Base-by-base conservation (phyloP, 2,797 vertebrate genomes). In the Sciurus carolinensis region DNA sequence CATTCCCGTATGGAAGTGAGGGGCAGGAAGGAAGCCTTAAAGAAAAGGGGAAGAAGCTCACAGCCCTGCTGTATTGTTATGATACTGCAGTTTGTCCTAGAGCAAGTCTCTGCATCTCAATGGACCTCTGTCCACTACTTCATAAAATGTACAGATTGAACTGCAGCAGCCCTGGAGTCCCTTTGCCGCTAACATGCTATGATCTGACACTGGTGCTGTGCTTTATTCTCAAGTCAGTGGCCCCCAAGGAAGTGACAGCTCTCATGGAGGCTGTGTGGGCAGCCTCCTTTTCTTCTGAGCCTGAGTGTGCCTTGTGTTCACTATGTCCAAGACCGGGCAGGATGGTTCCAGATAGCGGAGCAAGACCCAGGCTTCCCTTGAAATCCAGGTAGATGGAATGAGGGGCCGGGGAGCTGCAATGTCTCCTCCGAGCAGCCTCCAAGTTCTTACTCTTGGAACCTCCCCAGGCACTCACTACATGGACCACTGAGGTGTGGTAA, bases 381-480 rank as follows among this genome's bases (percentile, higher is more conserved):
- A 44, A 73, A 50, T 20, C 47, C 33, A 24, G 59, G 42, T 57
- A 3, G 1, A 0, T 14, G 20, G 28, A 42, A 17, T 8, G 20
- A 28, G 13, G 13, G 24, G 7, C 9, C 4, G 3, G 0, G 11
- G 8, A 20, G 12, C 13, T 64, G 50, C 66, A 11, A 6, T 0
- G 8, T 77, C 72, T 72, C 39, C 30, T 66, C 47, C 14, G 15
- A 66, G 26, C 24, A 50, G 57, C n/a, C 83, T 69, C 62, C 52
- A 62, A 39, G 50, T 47, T 33, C 57, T 67, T 30, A 57, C 75
- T 84, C 76, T 80, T 83, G 26, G 44, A 50, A 24, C 5, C 33
- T 73, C 52, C 22, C 71, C 22, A 52, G 54, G 33, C 39, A 42
- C n/a, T 14, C 39, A 42, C n/a, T 14, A 26, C 20, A 8, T 30